Evolutionary conservation across 37 sponge, comb jelly and placozoan genomes (phyloP).

Genomic region (Cladorhizidae sp.): DNA sequence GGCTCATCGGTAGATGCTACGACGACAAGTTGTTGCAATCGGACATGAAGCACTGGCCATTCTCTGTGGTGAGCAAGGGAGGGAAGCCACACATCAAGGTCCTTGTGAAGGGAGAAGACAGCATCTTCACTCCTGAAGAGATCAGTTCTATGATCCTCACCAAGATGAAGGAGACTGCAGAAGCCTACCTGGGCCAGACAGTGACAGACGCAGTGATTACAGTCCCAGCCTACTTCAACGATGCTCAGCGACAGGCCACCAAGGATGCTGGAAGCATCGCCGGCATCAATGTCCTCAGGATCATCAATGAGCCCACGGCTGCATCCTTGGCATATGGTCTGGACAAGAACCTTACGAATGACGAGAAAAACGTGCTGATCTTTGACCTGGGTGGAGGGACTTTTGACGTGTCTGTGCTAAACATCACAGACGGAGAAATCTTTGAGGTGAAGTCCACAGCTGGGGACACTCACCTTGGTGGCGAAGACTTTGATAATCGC

Average conservation of each 20-base stretch:
- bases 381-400: conserved; percentile 97
- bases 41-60: conserved; percentile 95
- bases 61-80: conserved; percentile 71
- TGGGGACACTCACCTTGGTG: conserved; percentile 96
- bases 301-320: conserved; percentile 97
- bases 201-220: conserved; percentile 88
- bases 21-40: conserved; percentile 73
- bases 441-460: conserved; percentile 94
- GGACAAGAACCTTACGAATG: conserved; percentile 70
- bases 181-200: conserved; percentile 78
- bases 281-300: conserved; percentile 90
- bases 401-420: conserved; percentile 93
- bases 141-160: conserved; percentile 89
- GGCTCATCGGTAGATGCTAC: conserved; percentile 88
- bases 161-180: conserved; percentile 98
- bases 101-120: conserved; percentile 71
- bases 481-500: conserved; percentile 96
- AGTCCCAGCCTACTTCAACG: conserved; percentile 98
- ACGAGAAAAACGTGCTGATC: conserved; percentile 91
- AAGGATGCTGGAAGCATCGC: conserved; percentile 96
- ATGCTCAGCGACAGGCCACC: conserved; percentile 92
- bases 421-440: conserved; percentile 82
- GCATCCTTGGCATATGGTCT: conserved; percentile 97
- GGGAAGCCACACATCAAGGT: conserved; percentile 87
- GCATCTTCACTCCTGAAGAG: conserved; percentile 84